A percentile compares a stretch with the other conserved stretches of the same genome.
These are phyloP conservation scores for Aromia moschata DNA, from an alignment of 2,888 invertebrate species.

Conservation along the genomic window DNA sequence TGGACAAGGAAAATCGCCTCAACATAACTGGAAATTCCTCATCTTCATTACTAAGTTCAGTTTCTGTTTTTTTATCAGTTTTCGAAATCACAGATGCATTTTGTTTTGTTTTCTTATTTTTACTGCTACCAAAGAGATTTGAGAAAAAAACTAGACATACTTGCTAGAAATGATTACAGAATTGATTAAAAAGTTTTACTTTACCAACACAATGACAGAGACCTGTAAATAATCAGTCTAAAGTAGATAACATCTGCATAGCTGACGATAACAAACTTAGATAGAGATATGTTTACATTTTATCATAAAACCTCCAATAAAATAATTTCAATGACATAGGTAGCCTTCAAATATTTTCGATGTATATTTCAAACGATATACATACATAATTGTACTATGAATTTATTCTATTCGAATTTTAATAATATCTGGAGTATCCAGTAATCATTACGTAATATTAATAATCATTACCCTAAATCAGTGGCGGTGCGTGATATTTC, in stretches of 20 bases:
- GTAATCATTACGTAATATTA: slow-evolving; percentile 3
- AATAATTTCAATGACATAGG: slow-evolving; percentile 13
- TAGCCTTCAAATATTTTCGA: slow-evolving; percentile 13
- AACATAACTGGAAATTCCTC: slow-evolving; percentile 36
- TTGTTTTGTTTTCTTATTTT: slow-evolving; percentile 29
- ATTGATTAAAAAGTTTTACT: slow-evolving; percentile 10
- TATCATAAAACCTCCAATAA: slow-evolving; percentile 17
- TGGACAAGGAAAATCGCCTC: slow-evolving; percentile 48
- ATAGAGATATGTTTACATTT: slow-evolving; percentile 18
- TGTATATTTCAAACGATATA: background rate
- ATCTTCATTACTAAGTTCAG: slow-evolving; percentile 16
- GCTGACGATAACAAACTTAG: slow-evolving; percentile 13
- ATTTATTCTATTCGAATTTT: background rate
- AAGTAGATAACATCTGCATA: slow-evolving; percentile 25
- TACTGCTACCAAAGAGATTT: slow-evolving; percentile 41
- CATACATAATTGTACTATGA: background rate
- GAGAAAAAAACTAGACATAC: slow-evolving; percentile 43
- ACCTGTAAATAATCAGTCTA: slow-evolving; percentile 21
- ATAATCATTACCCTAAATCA: too few species aligned
- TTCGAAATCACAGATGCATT: background rate
- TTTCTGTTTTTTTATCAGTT: slow-evolving; percentile 23
- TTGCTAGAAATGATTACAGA: slow-evolving; percentile 19
- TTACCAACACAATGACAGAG: slow-evolving; percentile 1
- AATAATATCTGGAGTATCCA: background rate
- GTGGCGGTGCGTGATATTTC: too few species aligned